phyloP scores from a whole-genome alignment of 2,113 vertebrate species.

The Hypocryptadius cinnamomeus region DNA sequence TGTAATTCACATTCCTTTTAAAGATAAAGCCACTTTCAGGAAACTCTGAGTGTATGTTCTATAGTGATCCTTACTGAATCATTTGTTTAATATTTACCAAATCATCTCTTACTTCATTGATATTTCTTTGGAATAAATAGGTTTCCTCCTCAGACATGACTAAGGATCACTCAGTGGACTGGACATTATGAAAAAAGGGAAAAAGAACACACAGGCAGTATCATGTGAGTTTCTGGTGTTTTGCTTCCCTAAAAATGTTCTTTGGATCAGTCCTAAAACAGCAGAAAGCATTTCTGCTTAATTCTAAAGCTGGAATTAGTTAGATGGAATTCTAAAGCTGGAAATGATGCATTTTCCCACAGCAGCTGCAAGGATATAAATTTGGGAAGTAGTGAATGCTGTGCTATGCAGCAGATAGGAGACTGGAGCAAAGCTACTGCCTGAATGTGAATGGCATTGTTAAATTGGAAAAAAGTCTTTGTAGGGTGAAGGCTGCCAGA shows the following conservation, averaged over 20 bases:
- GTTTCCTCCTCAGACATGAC: not conserved
- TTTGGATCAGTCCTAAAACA: not conserved
- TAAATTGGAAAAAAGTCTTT: not conserved
- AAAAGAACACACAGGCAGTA: not conserved
- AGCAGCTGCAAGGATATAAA: not conserved
- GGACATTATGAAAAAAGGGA: not conserved
- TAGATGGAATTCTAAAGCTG: not conserved
- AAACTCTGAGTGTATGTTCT: not conserved
- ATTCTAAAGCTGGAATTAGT: not conserved
- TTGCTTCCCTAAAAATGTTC: not conserved
- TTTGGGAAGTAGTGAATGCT: not conserved
- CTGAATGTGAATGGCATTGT: not conserved
- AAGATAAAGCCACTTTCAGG: not conserved
- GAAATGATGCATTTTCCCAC: not conserved
- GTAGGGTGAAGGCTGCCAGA: not conserved
- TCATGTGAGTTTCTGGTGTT: not conserved
- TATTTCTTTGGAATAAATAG: conserved; percentile 1
- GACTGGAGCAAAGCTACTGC: not conserved
- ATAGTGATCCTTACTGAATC: not conserved
- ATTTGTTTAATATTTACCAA: not conserved
- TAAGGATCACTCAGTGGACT: not conserved
- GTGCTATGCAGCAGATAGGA: not conserved
- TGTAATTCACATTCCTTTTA: not conserved
- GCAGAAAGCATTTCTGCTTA: not conserved
- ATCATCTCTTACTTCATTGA: not conserved